These are phyloP conservation scores for Lypha dubia DNA, from an alignment of 2,888 invertebrate species.

Conservation along the genomic window DNA sequence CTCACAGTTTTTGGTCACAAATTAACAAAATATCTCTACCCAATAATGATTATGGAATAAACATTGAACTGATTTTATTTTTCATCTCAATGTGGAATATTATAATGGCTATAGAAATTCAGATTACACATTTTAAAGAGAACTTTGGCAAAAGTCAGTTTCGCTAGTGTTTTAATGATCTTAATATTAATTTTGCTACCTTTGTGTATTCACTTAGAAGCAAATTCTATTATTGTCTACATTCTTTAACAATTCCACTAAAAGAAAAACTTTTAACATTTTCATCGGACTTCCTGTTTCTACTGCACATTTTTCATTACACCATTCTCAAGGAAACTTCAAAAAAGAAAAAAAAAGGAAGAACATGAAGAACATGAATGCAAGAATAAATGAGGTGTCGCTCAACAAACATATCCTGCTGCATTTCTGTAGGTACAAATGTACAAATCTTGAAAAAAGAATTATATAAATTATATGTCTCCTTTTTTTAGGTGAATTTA, in stretches of 20 bases:
- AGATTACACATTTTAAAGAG: no score
- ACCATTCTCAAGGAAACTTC: slow-evolving; percentile 35
- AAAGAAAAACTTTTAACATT: slow-evolving; percentile 20
- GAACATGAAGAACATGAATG: slow-evolving; percentile 34
- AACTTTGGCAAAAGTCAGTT: no score
- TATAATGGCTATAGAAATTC: no score
- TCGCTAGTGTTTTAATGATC: no score
- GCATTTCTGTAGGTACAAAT: slow-evolving; percentile 51
- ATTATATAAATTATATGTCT: slow-evolving; percentile 46
- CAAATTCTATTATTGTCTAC: slow-evolving; percentile 5
- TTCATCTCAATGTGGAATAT: no score
- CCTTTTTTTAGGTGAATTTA: slow-evolving; percentile 19
- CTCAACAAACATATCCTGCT: slow-evolving; percentile 62
- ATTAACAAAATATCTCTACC: no score
- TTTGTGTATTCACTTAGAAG: neutral
- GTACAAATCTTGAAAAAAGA: slow-evolving; percentile 1
- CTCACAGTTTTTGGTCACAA: no score
- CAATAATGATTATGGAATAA: no score
- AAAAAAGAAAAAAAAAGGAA: no score
- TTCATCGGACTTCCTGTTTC: slow-evolving; percentile 55
- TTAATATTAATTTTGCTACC: neutral
- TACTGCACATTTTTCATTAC: slow-evolving; percentile 41
- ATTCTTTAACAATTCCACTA: neutral
- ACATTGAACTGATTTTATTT: no score
- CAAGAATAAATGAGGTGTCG: slow-evolving; percentile 69